Evolutionary conservation across 92 coral and sea anemone genomes (phyloP), one percentile per base, ranked within the genome.

Genomic region (Desmophyllum pertusum): DNA sequence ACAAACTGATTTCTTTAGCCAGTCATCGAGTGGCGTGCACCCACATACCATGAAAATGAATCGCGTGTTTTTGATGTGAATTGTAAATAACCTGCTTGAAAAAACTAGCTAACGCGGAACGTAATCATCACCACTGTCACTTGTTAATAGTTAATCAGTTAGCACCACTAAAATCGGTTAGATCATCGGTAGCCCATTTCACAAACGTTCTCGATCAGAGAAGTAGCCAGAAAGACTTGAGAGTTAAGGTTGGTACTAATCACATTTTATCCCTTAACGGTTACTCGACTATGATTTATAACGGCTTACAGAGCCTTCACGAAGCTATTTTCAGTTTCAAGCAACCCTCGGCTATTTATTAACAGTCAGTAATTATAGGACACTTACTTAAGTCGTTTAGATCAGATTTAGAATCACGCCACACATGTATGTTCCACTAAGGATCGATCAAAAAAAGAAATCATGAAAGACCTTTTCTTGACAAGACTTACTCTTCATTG

Each of bases 41-140:
- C 40, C 64, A 48, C 76, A 43, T 23, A 76, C 27, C 41, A 37
- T 30, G 63, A 4, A 63, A 17, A 10, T 21, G 40, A 17, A 29
- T 27, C 5, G 9, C 21, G 84, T 65, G 75, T 80, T 80, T 68
- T 80, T 14, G 13, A 50, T n/a, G n/a, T 7, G 61, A 71, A 30
- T 59, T 17, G 41, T 72, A 82, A 82, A 82, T 37, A 82, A 82
- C 86, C 86, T 53, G 86, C 71, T 39, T 15, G 6, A 73, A n/a
- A n/a, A n/a, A 73, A 39, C 70, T 82, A 57, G 86, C 79, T 71
- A 82, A 53, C 53, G 70, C 72, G 40, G 31, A 71, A 82, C 79
- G 86, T 82, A 71, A 82, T 73, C 57, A 38, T 31, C 57, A 8
- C n/a, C 7, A 63, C 72, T 17, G 79, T 31, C 13, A 42, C 79